Conservation (phyloP, 2,888 invertebrate genomes). For the Dolichopus griseipennis region DNA sequence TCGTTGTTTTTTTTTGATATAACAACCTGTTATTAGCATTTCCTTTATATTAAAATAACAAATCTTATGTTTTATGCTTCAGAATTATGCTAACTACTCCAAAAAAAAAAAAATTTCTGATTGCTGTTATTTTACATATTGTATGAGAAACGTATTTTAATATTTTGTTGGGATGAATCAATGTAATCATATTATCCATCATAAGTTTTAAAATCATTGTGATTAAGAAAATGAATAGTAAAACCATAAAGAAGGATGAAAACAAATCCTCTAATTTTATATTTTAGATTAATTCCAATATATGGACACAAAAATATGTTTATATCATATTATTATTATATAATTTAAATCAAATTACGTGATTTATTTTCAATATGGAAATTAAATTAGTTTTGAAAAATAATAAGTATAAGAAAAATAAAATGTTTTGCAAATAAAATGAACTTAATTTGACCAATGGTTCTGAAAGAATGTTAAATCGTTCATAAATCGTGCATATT, state of each 20-base stretch:
- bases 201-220: background rate
- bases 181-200: background rate
- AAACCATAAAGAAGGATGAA: background rate
- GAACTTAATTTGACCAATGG: too few species aligned
- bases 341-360: background rate
- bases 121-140: background rate
- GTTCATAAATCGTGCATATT: too few species aligned
- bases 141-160: too few species aligned
- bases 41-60: background rate
- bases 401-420: too few species aligned
- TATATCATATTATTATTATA: background rate
- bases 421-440: too few species aligned
- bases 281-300: too few species aligned
- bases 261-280: too few species aligned
- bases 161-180: background rate
- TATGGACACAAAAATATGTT: too few species aligned
- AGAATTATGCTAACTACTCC: background rate
- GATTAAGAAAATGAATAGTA: background rate
- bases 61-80: background rate
- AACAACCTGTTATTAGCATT: constrained; percentile 12
- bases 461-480: too few species aligned
- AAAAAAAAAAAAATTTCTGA: background rate
- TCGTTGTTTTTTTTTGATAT: background rate
- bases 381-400: too few species aligned
- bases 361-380: background rate